A percentile compares a stretch with the other conserved stretches of the same genome.
These are phyloP conservation scores for Pammene fasciana DNA, from an alignment of 2,888 invertebrate genomes.

Conservation along the genomic window DNA sequence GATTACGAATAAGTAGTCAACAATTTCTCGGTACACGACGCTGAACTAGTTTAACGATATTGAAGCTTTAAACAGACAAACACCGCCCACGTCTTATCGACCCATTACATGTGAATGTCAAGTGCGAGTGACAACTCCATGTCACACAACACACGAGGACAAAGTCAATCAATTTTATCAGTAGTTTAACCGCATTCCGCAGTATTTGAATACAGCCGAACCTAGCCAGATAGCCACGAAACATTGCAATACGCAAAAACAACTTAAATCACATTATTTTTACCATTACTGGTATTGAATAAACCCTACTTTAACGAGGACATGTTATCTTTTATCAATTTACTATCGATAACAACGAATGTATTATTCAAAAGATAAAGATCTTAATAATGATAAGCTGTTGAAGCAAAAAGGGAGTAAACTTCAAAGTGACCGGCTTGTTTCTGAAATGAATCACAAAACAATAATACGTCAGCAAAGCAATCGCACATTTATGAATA, in stretches of 20 bases:
- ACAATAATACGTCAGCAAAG: conserved; percentile 76
- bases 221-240: conserved; percentile 3
- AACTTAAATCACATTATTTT: conserved; percentile 21
- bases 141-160: conserved; percentile 26
- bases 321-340: conserved; percentile 31
- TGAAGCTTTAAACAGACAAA: conserved; percentile 28
- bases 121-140: conserved; percentile 34
- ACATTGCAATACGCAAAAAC: conserved; percentile 21
- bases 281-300: conserved; percentile 14
- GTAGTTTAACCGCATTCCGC: conserved; percentile 21
- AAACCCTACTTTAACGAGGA: conserved; percentile 18
- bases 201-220: conserved; percentile 4
- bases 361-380: conserved; percentile 38
- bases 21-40: conserved; percentile 10
- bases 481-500: conserved; percentile 73
- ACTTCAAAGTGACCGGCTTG: conserved; percentile 41
- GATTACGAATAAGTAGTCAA: conserved; percentile 8
- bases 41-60: conserved; percentile 32
- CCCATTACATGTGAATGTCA: conserved; percentile 38
- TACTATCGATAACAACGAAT: conserved; percentile 32
- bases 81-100: conserved; percentile 41
- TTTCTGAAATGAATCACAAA: conserved; percentile 78
- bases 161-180: conserved; percentile 30
- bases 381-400: conserved; percentile 27
- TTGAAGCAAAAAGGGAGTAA: conserved; percentile 26